Percentiles rank a stretch among this genome's conserved stretches.
Conservation (phyloP, 2,113 vertebrate species). For the Odocoileus virginianus region DNA sequence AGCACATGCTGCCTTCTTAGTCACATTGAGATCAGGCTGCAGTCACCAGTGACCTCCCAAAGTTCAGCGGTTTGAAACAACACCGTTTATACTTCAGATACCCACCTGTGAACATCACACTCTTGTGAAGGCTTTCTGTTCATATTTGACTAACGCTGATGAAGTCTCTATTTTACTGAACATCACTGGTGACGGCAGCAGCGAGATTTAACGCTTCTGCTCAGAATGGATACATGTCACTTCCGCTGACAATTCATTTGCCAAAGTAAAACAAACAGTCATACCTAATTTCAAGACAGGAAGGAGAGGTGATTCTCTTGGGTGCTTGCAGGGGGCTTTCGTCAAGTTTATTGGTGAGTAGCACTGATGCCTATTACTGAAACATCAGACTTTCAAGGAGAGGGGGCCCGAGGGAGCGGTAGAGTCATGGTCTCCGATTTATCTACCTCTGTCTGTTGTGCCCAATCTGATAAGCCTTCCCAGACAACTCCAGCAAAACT, state of each 20-base stretch:
- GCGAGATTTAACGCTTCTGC: background rate
- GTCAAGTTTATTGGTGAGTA: background rate
- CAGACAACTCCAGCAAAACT: background rate
- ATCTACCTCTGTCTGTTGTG: no score
- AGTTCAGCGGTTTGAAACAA: background rate
- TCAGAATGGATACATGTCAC: background rate
- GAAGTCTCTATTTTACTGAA: background rate
- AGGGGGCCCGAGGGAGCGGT: rapidly evolving
- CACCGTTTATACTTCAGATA: background rate
- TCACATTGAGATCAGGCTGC: background rate
- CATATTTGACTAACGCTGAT: background rate
- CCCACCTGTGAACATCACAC: rapidly evolving
- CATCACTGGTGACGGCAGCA: background rate
- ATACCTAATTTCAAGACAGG: background rate
- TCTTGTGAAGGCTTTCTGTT: background rate
- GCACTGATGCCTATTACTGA: background rate
- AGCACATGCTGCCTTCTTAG: rapidly evolving
- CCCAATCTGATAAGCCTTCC: background rate
- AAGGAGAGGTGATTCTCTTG: background rate
- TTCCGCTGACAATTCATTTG: background rate
- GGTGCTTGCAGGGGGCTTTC: background rate
- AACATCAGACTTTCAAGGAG: background rate
- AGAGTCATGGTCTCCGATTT: background rate
- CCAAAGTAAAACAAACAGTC: background rate
- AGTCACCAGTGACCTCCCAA: background rate